These are phyloP conservation scores for Odontamblyopus lacepedii DNA, from an alignment of 2,797 vertebrate species.

Conservation along the genomic window DNA sequence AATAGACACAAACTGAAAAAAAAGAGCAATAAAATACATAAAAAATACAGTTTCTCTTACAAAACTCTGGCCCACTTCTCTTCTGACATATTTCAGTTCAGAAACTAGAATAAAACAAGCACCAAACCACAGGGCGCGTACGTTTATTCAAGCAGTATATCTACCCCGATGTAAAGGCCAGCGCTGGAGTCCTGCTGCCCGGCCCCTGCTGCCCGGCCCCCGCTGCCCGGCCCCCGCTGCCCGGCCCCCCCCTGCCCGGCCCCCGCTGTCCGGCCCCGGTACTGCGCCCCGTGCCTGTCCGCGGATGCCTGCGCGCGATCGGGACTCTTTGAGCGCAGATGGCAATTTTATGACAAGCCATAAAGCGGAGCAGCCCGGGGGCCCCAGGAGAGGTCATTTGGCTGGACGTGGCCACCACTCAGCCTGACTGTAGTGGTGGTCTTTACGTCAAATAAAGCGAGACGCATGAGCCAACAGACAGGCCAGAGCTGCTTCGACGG, in stretches of 20 bases:
- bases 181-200: slow-evolving; percentile 21
- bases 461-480: slow-evolving; percentile 12
- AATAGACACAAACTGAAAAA: no score
- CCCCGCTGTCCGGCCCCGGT: slow-evolving; percentile 17
- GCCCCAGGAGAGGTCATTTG: slow-evolving; percentile 79
- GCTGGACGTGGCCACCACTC: slow-evolving; percentile 66
- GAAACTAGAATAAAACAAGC: slow-evolving; percentile 7
- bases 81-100: slow-evolving; percentile 10
- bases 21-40: no score
- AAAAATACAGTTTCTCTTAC: background rate
- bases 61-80: background rate
- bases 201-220: slow-evolving; percentile 2
- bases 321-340: slow-evolving; percentile 28
- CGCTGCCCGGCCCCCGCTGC: no score
- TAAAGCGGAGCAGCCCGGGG: slow-evolving; percentile 56
- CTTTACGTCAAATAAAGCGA: slow-evolving; percentile 36
- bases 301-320: slow-evolving; percentile 5
- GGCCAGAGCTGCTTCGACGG: background rate
- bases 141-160: slow-evolving; percentile 20
- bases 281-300: no score
- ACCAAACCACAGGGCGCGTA: slow-evolving; percentile 13
- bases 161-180: slow-evolving; percentile 37
- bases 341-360: slow-evolving; percentile 66
- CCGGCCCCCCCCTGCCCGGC: no score
- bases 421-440: slow-evolving; percentile 42